These are phyloP conservation scores for Tetragonula carbonaria DNA, from an alignment of 2,888 invertebrate genomes.

Conservation along the genomic window DNA sequence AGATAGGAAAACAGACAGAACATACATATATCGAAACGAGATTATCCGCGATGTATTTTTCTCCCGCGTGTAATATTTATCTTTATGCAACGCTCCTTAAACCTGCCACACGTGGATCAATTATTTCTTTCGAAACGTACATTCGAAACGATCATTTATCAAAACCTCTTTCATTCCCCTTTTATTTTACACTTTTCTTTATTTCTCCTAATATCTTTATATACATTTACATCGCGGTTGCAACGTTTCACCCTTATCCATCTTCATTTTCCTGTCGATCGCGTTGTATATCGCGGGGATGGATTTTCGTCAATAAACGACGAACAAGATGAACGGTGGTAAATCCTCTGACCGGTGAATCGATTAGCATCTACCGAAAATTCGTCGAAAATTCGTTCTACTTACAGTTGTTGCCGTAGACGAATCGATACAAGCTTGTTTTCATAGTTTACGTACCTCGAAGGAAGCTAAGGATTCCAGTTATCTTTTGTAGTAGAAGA, in stretches of 20 bases:
- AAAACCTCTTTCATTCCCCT: no score
- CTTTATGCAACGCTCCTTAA: not conserved
- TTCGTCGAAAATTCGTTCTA: not conserved
- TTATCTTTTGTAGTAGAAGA: not conserved
- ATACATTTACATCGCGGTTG: not conserved
- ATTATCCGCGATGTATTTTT: not conserved
- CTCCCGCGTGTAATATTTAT: not conserved
- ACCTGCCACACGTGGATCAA: not conserved
- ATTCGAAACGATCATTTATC: not conserved
- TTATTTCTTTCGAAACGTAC: not conserved
- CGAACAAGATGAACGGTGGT: not conserved
- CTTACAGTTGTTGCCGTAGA: not conserved
- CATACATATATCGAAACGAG: not conserved
- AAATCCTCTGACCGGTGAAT: not conserved
- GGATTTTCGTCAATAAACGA: not conserved
- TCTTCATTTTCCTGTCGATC: not conserved
- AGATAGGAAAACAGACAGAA: not conserved
- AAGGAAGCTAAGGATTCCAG: not conserved
- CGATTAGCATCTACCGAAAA: not conserved
- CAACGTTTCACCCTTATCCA: not conserved
- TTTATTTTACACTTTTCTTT: not conserved
- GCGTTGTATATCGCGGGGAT: not conserved
- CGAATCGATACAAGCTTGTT: conserved; percentile 4
- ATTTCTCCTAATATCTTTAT: not conserved
- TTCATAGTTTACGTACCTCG: not conserved